Base-by-base conservation (phyloP, 2,888 invertebrate genomes). In the Cryptocephalus primarius region DNA sequence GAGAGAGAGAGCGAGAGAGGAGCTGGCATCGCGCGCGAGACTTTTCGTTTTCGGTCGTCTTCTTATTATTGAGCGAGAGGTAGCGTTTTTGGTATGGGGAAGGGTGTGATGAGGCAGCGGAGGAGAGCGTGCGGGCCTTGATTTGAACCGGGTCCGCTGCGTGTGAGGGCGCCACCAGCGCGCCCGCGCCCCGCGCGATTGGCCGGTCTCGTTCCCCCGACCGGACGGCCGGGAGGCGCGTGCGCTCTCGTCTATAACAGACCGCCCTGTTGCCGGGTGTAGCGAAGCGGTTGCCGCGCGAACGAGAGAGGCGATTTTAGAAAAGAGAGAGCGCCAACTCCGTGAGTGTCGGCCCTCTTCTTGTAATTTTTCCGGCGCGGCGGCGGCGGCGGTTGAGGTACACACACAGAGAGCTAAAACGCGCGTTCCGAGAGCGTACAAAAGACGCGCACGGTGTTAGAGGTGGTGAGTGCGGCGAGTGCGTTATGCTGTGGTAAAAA, bases 11-110 rank as follows among this genome's bases (percentile, higher is more conserved):
- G 49, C 41, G 47, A 44, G 47, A 47, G 45, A 45, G 40, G 45
- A 48, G 45, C 33, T 45, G 44, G 43, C 39, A 40, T 41, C 32
- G 47, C 44, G 47, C 44, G 42, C 43, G 40, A 39, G 42, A 38
- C 43, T 14, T 33, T 45, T 43, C 42, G 44, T 22, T 22, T 60
- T 58, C 54, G 53, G 56, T 57, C 57, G 57, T 61, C 63, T 60
- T 63, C 61, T 62, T 64, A 72, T 72, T 71, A 72, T 72, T 71
- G 72, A 72, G 70, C 72, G 71, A n/a, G 11, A n/a, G 11, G 36
- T 36, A 11, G 36, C 36, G 11, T 36, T 46, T 45, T 45, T 33
- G 42, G 48, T 73, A 70, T 72, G 73, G 48, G 52, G 54, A 54
- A 47, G 52, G 55, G 55, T 50, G 52, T 52, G 53, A 51, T 22